phyloP scores from a whole-genome alignment of 2,888 invertebrate genomes.

The Meiosimyza platycephala region DNA sequence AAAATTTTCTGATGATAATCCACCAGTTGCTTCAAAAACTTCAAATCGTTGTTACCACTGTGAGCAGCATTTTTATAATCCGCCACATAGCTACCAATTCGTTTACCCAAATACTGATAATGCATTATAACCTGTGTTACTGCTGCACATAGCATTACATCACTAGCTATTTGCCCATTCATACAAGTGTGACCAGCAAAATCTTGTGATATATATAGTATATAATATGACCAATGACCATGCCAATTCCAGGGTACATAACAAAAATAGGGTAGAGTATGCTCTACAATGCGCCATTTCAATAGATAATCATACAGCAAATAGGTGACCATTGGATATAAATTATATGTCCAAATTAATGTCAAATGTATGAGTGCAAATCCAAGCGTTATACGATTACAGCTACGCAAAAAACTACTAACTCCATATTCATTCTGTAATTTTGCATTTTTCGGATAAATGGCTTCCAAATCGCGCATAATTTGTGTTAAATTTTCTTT shows the following conservation, averaged over 20 bases:
- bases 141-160: slow-evolving; percentile 58
- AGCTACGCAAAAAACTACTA: slow-evolving; percentile 40
- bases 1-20: slow-evolving; percentile 54
- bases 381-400: slow-evolving; percentile 49
- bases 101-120: slow-evolving; percentile 51
- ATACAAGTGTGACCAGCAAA: slow-evolving; percentile 55
- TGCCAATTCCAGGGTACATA: slow-evolving; percentile 60
- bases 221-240: slow-evolving; percentile 51
- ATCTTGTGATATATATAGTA: slow-evolving; percentile 53
- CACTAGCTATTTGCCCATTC: slow-evolving; percentile 56
- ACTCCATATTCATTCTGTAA: slow-evolving; percentile 47
- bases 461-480: slow-evolving; percentile 47
- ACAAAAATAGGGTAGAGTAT: slow-evolving; percentile 53
- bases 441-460: slow-evolving; percentile 50
- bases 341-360: slow-evolving; percentile 60
- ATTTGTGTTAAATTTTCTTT: slow-evolving; percentile 49
- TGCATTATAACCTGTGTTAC: slow-evolving; percentile 63
- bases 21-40: slow-evolving; percentile 47
- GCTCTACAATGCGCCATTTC: slow-evolving; percentile 44
- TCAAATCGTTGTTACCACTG: slow-evolving; percentile 39
- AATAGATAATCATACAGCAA: slow-evolving; percentile 52
- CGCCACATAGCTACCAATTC: slow-evolving; percentile 48
- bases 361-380: slow-evolving; percentile 54
- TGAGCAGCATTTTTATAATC: neutral
- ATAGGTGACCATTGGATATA: slow-evolving; percentile 53